A percentile compares a stretch with the other conserved stretches of the same genome.
Evolutionary conservation across 2,113 vertebrate species (phyloP).

Genomic region (Heterotilapia buettikoferi): DNA sequence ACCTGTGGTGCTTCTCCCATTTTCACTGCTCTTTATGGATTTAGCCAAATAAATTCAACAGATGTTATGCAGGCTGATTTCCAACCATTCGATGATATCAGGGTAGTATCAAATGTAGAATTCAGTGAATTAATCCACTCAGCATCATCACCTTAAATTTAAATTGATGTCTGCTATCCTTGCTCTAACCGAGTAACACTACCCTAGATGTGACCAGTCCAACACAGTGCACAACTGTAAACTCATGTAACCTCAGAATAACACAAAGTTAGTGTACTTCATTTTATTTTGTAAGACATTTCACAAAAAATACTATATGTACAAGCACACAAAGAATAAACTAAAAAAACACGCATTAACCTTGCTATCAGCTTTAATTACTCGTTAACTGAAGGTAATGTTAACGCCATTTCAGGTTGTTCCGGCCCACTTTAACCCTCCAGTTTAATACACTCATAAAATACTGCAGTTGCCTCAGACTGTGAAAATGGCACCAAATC

Average conservation of each 20-base stretch:
- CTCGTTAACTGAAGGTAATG: neutral
- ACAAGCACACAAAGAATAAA: neutral
- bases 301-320: neutral
- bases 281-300: neutral
- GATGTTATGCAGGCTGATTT: neutral
- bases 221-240: neutral
- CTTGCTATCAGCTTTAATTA: neutral
- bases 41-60: neutral
- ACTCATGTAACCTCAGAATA: neutral
- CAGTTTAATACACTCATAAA: neutral
- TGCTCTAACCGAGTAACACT: neutral
- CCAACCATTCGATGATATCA: neutral
- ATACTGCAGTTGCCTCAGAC: constrained; percentile 28
- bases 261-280: neutral
- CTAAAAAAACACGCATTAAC: neutral
- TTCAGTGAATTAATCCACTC: neutral
- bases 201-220: neutral
- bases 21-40: neutral
- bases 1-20: neutral
- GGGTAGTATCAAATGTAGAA: neutral
- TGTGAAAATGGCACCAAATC: constrained; percentile 38
- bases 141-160: neutral
- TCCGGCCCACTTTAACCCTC: neutral
- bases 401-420: neutral
- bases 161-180: neutral